Evolutionary conservation across 2,797 vertebrate species (phyloP).

Genomic region (Falco rusticolus): DNA sequence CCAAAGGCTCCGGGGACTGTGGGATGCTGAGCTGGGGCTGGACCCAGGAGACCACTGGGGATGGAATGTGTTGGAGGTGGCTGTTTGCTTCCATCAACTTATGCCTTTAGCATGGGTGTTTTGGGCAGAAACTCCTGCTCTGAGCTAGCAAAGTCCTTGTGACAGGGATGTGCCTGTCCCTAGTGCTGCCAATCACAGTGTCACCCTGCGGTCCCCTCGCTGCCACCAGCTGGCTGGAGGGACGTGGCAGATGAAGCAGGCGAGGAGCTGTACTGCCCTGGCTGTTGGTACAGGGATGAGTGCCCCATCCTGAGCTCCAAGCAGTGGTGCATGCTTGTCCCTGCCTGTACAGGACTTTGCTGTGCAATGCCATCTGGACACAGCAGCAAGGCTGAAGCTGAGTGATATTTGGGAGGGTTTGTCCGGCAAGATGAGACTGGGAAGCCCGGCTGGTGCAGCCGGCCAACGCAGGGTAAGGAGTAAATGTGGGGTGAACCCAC

Average conservation of each 20-base stretch:
- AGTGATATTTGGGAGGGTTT: fast-evolving
- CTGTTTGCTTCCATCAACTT: background rate
- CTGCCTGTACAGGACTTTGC: background rate
- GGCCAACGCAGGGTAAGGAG: fast-evolving
- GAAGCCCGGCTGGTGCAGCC: background rate
- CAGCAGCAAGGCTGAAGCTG: background rate
- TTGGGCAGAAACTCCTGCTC: background rate
- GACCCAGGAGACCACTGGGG: background rate
- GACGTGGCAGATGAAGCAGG: background rate
- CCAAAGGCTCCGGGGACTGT: background rate
- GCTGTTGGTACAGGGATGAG: background rate
- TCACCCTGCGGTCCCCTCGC: background rate
- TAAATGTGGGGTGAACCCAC: background rate
- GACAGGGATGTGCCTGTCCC: background rate
- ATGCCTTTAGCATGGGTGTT: background rate
- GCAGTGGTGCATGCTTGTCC: fast-evolving
- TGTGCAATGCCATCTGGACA: fast-evolving
- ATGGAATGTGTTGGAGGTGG: fast-evolving
- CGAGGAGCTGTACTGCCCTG: background rate
- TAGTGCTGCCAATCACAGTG: background rate
- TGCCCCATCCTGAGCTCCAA: background rate
- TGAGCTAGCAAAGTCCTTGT: background rate
- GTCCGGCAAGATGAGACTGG: fast-evolving
- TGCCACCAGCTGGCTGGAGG: background rate
- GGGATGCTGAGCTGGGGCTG: background rate